Conservation (phyloP, 2,888 invertebrate genomes). For the Hyles lineata region DNA sequence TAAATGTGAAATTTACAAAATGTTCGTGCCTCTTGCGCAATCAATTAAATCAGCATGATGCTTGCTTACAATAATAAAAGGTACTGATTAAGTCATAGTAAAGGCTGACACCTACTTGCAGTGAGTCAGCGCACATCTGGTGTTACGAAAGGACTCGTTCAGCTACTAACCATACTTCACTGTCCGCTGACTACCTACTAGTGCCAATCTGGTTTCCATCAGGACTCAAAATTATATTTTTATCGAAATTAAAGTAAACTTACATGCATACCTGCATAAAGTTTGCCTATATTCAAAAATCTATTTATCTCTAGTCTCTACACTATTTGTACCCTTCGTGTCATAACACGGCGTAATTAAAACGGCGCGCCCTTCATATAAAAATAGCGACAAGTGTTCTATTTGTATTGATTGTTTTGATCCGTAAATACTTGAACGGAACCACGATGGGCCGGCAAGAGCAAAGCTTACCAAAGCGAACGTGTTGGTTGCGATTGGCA, state of each 20-base stretch:
- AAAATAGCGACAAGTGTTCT: conserved; percentile 36
- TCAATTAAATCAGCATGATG: conserved; percentile 27
- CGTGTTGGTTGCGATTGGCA: conserved; percentile 65
- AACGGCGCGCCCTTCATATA: conserved; percentile 8
- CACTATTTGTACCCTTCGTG: not conserved
- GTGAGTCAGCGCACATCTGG: conserved; percentile 76
- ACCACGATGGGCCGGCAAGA: conserved; percentile 45
- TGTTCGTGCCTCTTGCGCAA: conserved; percentile 10
- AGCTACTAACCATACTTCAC: conserved; percentile 22
- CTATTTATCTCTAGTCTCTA: not conserved
- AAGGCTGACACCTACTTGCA: conserved; percentile 63
- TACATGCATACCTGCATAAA: not conserved
- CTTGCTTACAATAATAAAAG: conserved; percentile 38
- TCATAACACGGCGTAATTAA: not conserved
- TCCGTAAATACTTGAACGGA: conserved; percentile 50
- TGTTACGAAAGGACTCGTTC: conserved; percentile 55
- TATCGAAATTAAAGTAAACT: too few relatives aligned
- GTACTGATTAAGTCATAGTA: conserved; percentile 54
- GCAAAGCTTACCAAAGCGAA: conserved; percentile 54
- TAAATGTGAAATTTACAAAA: not conserved
- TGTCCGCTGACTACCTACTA: not conserved
- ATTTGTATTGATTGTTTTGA: conserved; percentile 55
- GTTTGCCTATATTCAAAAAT: not conserved
- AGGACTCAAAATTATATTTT: not conserved
- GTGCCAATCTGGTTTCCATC: not conserved